phyloP scores from a whole-genome alignment of 2,797 vertebrate genomes.

The Sebastes ruberrimus region DNA sequence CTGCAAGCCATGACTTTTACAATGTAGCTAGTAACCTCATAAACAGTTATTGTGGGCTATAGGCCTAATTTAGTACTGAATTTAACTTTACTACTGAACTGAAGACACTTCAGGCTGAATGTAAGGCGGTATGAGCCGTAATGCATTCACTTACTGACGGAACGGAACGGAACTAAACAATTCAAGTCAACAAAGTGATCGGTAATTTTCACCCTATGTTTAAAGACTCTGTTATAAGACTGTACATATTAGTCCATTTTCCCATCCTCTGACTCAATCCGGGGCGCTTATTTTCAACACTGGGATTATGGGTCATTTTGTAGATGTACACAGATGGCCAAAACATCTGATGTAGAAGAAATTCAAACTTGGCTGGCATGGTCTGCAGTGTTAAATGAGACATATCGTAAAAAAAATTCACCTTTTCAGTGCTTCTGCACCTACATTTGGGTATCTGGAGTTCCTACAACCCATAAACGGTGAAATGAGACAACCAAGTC shows the following conservation, averaged over 20 bases:
- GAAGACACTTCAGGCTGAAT: no score
- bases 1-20: background rate
- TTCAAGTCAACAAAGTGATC: background rate
- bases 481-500: no score
- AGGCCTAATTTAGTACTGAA: background rate
- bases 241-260: background rate
- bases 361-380: background rate
- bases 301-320: background rate
- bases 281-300: background rate
- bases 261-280: no score
- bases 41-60: background rate
- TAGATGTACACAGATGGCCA: background rate
- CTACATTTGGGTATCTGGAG: background rate
- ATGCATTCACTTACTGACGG: background rate
- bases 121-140: no score
- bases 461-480: background rate
- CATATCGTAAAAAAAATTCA: background rate
- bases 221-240: background rate
- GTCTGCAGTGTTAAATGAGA: background rate
- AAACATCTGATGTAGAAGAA: background rate
- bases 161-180: background rate
- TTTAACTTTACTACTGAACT: no score
- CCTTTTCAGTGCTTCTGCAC: background rate
- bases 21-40: background rate
- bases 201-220: background rate